Base-by-base conservation (phyloP, 2,797 vertebrate species). In the Channa striata region DNA sequence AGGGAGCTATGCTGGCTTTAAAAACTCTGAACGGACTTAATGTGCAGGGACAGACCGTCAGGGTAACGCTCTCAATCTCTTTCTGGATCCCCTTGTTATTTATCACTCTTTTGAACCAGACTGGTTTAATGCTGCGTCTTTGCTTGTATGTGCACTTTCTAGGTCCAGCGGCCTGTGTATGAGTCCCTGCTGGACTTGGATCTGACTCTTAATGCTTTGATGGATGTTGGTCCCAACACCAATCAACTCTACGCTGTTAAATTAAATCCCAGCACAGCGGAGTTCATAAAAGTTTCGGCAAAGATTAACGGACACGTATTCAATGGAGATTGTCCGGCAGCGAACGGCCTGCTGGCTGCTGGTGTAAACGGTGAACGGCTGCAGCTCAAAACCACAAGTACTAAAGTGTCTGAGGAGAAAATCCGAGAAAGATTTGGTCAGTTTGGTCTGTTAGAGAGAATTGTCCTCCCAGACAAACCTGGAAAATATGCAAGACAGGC, bases 101-200 rank as follows among this genome's bases (percentile, higher is more conserved):
- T 11, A 8, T 56, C 23, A n/a, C 23, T 0, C 1, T 51, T 70
- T n/a, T n/a, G n/a, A n/a, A n/a, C n/a, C 0, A 67, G 51, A 43
- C 11, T 14, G 7, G 34, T 65, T 3, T n/a, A 8, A 19, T 9
- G 1, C 42, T 40, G 21, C 36, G 21, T 37, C 25, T 59, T 17
- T 57, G 0, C 12, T 46, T 51, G 1, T 57, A 13, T 68, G 21
- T 72, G 23, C 13, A 6, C 47, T 19, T 42, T 60, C 1, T 52
- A 97, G 96, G 95, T 97, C 4, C 95, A 94, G 84, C 94, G 96
- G 74, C 95, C 94, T 0, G 69, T 96, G 12, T 78, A 84, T 4
- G 92, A 94, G 81, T 89, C 89, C 0, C 90, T 62, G 47, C 89
- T 97, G 44, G 96, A 97, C 59, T 84, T 93, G 57, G 93, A 95